Evolutionary conservation across 2,888 invertebrate genomes (phyloP), one percentile per base, ranked within the genome.

Genomic region (Orchesellides sinensis): DNA sequence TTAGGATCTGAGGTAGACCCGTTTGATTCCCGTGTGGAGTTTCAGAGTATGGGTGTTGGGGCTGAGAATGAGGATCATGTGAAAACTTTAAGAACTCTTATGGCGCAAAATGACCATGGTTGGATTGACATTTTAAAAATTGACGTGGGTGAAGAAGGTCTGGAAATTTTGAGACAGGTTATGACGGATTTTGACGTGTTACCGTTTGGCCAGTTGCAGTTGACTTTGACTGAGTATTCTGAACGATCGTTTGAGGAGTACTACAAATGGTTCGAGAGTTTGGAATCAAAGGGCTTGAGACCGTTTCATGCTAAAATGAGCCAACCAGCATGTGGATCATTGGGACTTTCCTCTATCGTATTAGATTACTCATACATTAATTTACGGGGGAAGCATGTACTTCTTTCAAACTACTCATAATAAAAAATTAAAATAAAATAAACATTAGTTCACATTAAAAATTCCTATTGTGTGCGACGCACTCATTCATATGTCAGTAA

Each of bases 81-180:
- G 1, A 66, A 35, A 25, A 66, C 25, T 14, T 47, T 66, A 27
- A 23, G 47, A 19, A 66, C 66, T 1, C 47, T 66, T 12, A 54
- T 75, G 66, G 2, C 32, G 21, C 25, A 54, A 14, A 75, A 75
- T 66, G 75, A 40, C 4, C 65, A 75, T 23, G 32, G 49, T 12
- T 75, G 65, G 66, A 75, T 75, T 23, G 75, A 75, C 40, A 66
- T 75, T 54, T 12, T 75, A 6, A 65, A 54, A 17, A 65, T 75
- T 23, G 66, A 75, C 25, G 25, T 65, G 14, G 49, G 52, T 12
- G 12, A 2, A 8, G 23, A 25, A 8, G 52, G 29, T 12, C 32
- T 29, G 12, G 2, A 6, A 3, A 40, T 47, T 1, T 23, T 75
- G 66, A 29, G 35, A 8, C 65, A 52, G 35, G 12, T 66, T 10